These are phyloP conservation scores for Trachemys scripta DNA, from an alignment of 2,113 vertebrate genomes.

Conservation along the genomic window DNA sequence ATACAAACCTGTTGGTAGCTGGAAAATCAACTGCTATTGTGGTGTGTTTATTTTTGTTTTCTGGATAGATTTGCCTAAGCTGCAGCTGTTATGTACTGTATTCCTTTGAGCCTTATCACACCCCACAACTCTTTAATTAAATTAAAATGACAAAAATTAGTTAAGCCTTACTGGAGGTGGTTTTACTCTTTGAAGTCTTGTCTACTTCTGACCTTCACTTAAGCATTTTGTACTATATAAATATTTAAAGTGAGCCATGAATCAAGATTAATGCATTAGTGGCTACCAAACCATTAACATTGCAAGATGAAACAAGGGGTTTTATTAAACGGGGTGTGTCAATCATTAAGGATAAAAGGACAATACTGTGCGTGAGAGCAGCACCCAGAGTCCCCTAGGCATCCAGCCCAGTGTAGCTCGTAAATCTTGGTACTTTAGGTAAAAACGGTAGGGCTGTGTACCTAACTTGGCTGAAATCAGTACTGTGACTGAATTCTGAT, in stretches of 20 bases:
- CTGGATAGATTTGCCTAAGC: neutral
- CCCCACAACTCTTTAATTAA: neutral
- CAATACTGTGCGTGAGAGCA: constrained; percentile 32
- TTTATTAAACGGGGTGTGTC: constrained; percentile 59
- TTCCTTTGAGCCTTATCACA: neutral
- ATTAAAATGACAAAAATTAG: neutral
- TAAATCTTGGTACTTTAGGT: neutral
- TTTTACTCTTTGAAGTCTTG: neutral
- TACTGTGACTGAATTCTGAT: constrained; percentile 5
- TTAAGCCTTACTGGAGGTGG: neutral
- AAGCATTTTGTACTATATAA: neutral
- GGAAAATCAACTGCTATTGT: neutral
- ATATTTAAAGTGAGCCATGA: constrained; percentile 5
- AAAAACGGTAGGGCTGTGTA: neutral
- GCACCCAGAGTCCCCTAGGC: constrained; percentile 3
- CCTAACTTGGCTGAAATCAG: neutral
- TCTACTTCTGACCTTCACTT: constrained; percentile 19
- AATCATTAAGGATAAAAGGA: constrained; percentile 48
- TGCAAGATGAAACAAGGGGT: constrained; percentile 44
- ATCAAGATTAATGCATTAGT: constrained; percentile 19
- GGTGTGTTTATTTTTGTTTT: neutral
- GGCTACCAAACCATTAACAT: constrained; percentile 53
- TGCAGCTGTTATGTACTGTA: neutral
- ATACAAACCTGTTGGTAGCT: neutral
- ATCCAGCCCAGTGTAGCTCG: neutral